Evolutionary conservation across 2,797 vertebrate genomes (phyloP).

Genomic region (Heterohyrax brucei): DNA sequence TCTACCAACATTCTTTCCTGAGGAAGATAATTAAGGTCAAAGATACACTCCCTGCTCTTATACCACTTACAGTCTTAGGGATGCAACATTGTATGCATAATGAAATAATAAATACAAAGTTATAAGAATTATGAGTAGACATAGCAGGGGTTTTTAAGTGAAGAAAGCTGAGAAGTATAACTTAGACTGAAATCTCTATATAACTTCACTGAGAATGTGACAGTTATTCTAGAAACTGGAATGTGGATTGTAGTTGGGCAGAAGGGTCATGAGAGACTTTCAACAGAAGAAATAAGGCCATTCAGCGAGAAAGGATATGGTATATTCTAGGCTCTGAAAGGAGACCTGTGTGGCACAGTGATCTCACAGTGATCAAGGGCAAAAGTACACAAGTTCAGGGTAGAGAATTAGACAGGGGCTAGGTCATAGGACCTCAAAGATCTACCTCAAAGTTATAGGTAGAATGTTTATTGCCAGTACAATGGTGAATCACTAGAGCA

Average conservation of each 20-base stretch:
- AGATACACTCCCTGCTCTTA: background rate
- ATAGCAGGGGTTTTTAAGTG: background rate
- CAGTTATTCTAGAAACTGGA: background rate
- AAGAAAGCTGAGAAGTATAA: background rate
- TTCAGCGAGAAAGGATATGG: background rate
- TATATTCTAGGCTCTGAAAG: background rate
- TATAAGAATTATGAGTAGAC: background rate
- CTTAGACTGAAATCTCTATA: background rate
- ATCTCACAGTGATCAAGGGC: background rate
- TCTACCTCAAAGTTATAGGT: background rate
- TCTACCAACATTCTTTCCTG: background rate
- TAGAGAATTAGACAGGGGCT: background rate
- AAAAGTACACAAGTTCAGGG: background rate
- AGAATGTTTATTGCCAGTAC: background rate
- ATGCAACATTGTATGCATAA: background rate
- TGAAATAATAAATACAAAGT: conserved; percentile 4
- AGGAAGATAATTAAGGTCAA: background rate
- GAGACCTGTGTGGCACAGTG: background rate
- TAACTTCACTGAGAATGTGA: background rate
- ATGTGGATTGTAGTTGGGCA: background rate
- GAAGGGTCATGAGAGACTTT: background rate
- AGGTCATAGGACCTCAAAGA: background rate
- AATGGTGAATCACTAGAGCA: background rate
- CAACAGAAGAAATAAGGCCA: background rate
- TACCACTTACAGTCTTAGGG: background rate